Evolutionary conservation across 2,888 invertebrate genomes (phyloP).

Genomic region (Drosophila formosana): DNA sequence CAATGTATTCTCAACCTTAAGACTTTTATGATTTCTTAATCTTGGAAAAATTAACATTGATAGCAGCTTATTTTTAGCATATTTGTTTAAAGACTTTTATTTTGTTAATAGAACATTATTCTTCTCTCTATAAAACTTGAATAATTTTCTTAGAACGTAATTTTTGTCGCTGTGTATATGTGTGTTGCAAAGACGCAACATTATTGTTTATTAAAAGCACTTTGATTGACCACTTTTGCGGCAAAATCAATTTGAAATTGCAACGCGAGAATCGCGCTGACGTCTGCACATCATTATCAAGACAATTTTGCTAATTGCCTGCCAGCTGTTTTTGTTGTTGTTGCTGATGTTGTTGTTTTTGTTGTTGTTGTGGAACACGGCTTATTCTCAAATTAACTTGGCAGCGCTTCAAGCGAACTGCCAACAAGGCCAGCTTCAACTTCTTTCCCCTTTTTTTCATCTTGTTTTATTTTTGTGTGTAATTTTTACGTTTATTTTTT

Average conservation of each 20-base stretch:
- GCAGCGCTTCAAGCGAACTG: constrained; percentile 30
- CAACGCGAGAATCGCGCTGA: constrained; percentile 2
- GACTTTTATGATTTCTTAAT: too few relatives aligned
- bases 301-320: constrained; percentile 41
- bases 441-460: background rate
- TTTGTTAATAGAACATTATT: too few relatives aligned
- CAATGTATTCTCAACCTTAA: too few relatives aligned
- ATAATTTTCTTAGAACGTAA: too few relatives aligned
- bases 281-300: constrained; percentile 19
- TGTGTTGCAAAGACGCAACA: constrained; percentile 5
- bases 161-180: too few relatives aligned
- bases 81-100: too few relatives aligned
- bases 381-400: constrained; percentile 53
- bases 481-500: background rate
- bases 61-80: too few relatives aligned
- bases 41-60: too few relatives aligned
- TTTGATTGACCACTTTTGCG: constrained; percentile 25
- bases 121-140: too few relatives aligned
- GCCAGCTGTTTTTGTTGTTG: background rate
- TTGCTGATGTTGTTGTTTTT: background rate
- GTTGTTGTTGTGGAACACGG: background rate
- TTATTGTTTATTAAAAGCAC: constrained; percentile 13
- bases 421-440: constrained; percentile 25
- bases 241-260: constrained; percentile 42
- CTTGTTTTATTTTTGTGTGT: background rate